phyloP scores from a whole-genome alignment of 1,140 invertebrate genomes.

The Drosophila triauraria region DNA sequence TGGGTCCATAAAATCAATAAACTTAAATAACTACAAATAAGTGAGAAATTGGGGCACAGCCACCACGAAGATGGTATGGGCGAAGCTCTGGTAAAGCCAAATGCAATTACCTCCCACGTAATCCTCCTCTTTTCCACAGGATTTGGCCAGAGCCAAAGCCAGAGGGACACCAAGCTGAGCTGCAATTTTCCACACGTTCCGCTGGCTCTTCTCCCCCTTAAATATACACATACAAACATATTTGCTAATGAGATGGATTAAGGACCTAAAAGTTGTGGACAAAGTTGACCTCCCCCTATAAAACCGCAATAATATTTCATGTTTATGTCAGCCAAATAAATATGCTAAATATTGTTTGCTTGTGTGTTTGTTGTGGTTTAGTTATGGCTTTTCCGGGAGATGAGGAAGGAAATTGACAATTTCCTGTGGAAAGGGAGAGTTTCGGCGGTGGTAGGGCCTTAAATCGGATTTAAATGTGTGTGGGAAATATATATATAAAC shows the following conservation, averaged over 20 bases:
- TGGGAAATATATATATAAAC: conserved; percentile 19
- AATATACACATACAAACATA: conserved; percentile 13
- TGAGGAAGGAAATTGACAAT: conserved; percentile 49
- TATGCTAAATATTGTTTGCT: conserved; percentile 50
- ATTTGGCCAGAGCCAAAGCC: conserved; percentile 4
- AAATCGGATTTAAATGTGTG: conserved; percentile 41
- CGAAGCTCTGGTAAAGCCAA: conserved; percentile 26
- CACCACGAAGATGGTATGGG: neutral
- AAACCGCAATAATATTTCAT: conserved; percentile 50
- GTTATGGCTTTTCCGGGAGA: conserved; percentile 27
- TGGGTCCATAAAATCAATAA: conserved; percentile 75
- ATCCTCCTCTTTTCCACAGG: conserved; percentile 29
- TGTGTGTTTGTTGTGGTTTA: conserved; percentile 47
- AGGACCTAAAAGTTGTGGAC: conserved; percentile 47
- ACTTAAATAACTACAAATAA: conserved; percentile 72
- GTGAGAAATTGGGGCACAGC: conserved; percentile 65
- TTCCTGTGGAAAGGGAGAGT: conserved; percentile 20
- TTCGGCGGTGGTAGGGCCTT: neutral
- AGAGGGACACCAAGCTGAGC: conserved; percentile 13
- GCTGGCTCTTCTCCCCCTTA: neutral
- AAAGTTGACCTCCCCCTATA: conserved; percentile 22
- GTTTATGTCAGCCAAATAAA: conserved; percentile 53
- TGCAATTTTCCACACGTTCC: conserved; percentile 36
- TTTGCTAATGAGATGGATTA: conserved; percentile 69
- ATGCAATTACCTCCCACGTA: conserved; percentile 46